phyloP scores from a whole-genome alignment of 2,888 invertebrate species.

The Strigamia transsilvanica region DNA sequence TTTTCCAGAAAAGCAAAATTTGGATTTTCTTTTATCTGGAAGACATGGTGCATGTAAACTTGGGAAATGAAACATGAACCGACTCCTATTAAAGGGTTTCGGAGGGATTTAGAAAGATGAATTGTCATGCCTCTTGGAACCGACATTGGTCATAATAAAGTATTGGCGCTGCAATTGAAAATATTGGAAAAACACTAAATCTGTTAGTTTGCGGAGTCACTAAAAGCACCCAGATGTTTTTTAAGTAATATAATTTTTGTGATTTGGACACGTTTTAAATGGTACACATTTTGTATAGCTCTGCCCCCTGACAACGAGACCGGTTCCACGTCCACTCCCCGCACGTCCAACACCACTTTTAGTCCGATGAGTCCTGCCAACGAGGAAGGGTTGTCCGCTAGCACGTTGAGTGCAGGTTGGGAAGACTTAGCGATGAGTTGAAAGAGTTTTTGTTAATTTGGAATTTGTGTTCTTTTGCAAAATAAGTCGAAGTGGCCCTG shows the following conservation, averaged over 20 bases:
- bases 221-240: not conserved
- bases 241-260: not conserved
- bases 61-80: too few relatives aligned
- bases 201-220: not conserved
- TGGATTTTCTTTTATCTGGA: too few relatives aligned
- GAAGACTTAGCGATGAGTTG: not conserved
- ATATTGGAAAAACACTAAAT: too few relatives aligned
- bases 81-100: too few relatives aligned
- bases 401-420: slow-evolving; percentile 46
- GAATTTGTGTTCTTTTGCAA: not conserved
- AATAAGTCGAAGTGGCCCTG: slow-evolving; percentile 7
- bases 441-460: slow-evolving; percentile 5
- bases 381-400: slow-evolving; percentile 38
- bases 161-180: too few relatives aligned
- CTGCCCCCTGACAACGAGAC: slow-evolving; percentile 43
- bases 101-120: too few relatives aligned
- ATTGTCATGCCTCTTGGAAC: too few relatives aligned
- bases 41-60: too few relatives aligned
- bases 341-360: slow-evolving; percentile 32
- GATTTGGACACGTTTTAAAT: not conserved
- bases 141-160: too few relatives aligned
- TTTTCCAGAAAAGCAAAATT: too few relatives aligned
- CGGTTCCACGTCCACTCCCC: slow-evolving; percentile 8
- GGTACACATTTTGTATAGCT: slow-evolving; percentile 9
- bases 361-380: slow-evolving; percentile 50